Percentiles rank a stretch among this genome's conserved stretches.
Conservation (phyloP, 2,888 invertebrate species). For the Tiliacea aurago region DNA sequence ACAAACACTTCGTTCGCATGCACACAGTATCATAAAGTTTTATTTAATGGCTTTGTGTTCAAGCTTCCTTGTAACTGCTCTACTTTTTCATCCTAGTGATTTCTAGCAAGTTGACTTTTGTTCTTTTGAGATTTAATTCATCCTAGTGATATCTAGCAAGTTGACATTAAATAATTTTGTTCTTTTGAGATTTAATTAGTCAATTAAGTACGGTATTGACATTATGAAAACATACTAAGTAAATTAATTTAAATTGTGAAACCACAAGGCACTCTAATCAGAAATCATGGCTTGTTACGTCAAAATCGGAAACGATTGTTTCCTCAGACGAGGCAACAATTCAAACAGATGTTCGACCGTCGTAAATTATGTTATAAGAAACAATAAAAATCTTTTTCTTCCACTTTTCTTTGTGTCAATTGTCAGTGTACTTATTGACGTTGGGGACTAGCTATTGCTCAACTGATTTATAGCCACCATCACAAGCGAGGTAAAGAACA, state of each 20-base stretch:
- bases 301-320: slow-evolving; percentile 43
- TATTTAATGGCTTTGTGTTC: slow-evolving; percentile 62
- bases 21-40: slow-evolving; percentile 74
- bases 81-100: slow-evolving; percentile 26
- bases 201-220: neutral
- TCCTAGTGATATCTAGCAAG: neutral
- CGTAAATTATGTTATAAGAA: slow-evolving; percentile 70
- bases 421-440: slow-evolving; percentile 76
- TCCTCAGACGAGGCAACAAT: slow-evolving; percentile 56
- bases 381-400: slow-evolving; percentile 68
- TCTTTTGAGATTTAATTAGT: neutral
- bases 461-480: slow-evolving; percentile 84
- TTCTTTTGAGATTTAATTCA: slow-evolving; percentile 4
- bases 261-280: slow-evolving; percentile 17
- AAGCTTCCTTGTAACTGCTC: slow-evolving; percentile 55
- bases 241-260: slow-evolving; percentile 10
- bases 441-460: slow-evolving; percentile 74
- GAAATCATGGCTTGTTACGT: slow-evolving; percentile 30
- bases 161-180: neutral
- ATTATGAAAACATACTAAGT: neutral
- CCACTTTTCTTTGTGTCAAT: slow-evolving; percentile 65
- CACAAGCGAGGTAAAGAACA: slow-evolving; percentile 74
- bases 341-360: slow-evolving; percentile 67
- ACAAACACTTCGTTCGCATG: slow-evolving; percentile 74
- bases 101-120: no score